Evolutionary conservation across 1,140 invertebrate species (phyloP), one percentile per base, ranked within the genome.

Genomic region (Holotrichia oblita): DNA sequence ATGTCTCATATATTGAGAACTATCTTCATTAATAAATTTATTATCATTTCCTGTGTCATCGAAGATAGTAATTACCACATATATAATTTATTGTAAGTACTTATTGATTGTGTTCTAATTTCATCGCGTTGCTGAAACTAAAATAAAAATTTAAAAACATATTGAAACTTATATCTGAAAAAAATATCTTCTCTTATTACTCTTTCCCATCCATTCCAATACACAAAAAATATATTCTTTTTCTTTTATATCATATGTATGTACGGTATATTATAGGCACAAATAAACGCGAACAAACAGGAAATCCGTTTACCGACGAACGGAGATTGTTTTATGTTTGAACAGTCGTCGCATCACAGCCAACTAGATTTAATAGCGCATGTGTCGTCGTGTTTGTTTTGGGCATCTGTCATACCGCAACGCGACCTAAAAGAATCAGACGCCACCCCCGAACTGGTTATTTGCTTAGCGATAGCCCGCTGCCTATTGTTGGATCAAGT

Each of bases 321-420:
- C 73, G 73, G 73, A 74, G 73, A 74, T 74, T 74, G 73, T 74
- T 74, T 74, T 44, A 41, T 74, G 73, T 74, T 74, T 74, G 73
- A 74, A 41, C 73, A 74, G 73, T 74, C 17, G 73, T 34, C 61
- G 61, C 61, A 69, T 69, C 73, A 42, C 73, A 14, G 73, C 12
- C 40, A 44, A 74, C 73, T 74, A 41, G 73, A 74, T 74, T 41
- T 41, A 74, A 74, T 74, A 74, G 73, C 73, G 41, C 73, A 74
- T 74, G 27, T 74, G 73, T 74, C 73, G 41, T 34, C 40, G 73
- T 74, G 73, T 44, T 74, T 74, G 73, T 34, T 74, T 20, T 74
- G 73, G 73, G 73, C 73, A 74, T 74, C 73, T 74, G 73, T 74
- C 73, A 69, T 69, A 69, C 22, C 61, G 61, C 27, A 27, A 27